phyloP scores from a whole-genome alignment of 2,113 vertebrate genomes.

The Megaleporinus macrocephalus region DNA sequence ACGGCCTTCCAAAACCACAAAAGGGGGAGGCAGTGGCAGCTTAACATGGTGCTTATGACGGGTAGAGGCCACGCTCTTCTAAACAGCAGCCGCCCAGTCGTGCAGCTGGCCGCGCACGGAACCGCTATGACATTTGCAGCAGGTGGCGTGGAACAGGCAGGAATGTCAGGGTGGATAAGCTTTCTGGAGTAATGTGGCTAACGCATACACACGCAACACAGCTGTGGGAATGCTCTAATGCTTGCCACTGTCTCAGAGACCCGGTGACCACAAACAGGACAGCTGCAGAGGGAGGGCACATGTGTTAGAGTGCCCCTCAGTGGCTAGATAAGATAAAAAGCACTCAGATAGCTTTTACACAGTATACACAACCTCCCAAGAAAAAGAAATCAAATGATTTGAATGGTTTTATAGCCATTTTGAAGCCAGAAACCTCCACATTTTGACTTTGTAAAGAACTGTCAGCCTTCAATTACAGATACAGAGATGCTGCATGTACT shows the following conservation, averaged over 20 bases:
- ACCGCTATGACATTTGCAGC: conserved; percentile 67
- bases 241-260: neutral
- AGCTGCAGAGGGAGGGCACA: conserved; percentile 42
- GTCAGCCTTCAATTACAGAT: no score
- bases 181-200: conserved; percentile 57
- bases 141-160: conserved; percentile 24
- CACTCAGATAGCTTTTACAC: no score
- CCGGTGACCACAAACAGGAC: conserved; percentile 3
- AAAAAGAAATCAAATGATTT: no score
- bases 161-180: conserved; percentile 59
- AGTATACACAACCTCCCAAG: no score
- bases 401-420: no score
- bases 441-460: no score
- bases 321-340: conserved; percentile 38
- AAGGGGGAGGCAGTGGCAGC: conserved; percentile 32
- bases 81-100: conserved; percentile 43
- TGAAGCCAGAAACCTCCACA: no score
- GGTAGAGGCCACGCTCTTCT: conserved; percentile 49
- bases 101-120: conserved; percentile 42
- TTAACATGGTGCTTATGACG: conserved; percentile 71
- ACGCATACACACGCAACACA: conserved; percentile 37
- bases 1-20: conserved; percentile 54
- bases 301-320: conserved; percentile 66
- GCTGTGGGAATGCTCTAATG: neutral
- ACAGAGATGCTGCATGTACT: no score